Evolutionary conservation across 1,140 invertebrate species (phyloP).

Genomic region (Nautilus pompilius): DNA sequence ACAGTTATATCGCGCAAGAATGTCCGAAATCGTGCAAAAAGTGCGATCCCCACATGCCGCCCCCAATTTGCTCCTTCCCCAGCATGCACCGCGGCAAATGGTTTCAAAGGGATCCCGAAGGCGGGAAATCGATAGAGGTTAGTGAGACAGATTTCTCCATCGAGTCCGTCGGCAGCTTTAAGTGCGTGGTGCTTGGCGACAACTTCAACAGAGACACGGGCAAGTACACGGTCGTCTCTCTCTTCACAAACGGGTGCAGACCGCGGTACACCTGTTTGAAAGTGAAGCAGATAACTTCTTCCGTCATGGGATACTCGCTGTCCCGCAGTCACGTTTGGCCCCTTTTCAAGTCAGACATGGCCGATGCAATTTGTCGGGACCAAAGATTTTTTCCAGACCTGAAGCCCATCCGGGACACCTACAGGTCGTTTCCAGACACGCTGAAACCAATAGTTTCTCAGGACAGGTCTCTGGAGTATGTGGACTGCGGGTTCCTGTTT

Average conservation of each 20-base stretch:
- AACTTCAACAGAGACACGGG: slow-evolving; percentile 11
- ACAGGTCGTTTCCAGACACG: slow-evolving; percentile 18
- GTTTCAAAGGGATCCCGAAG: slow-evolving; percentile 14
- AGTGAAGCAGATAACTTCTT: slow-evolving; percentile 16
- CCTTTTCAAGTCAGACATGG: slow-evolving; percentile 7
- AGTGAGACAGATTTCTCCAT: slow-evolving; percentile 16
- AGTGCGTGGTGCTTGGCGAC: slow-evolving; percentile 25
- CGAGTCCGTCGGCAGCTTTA: slow-evolving; percentile 23
- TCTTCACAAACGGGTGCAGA: slow-evolving; percentile 31
- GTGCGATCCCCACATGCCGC: slow-evolving; percentile 17
- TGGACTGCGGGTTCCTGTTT: slow-evolving; percentile 19
- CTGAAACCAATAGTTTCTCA: slow-evolving; percentile 26
- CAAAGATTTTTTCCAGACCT: slow-evolving; percentile 23
- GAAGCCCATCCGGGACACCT: slow-evolving; percentile 26
- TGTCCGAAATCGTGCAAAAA: slow-evolving; percentile 27
- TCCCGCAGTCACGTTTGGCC: slow-evolving; percentile 31
- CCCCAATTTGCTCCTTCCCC: slow-evolving; percentile 21
- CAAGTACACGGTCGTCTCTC: slow-evolving; percentile 26
- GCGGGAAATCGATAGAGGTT: slow-evolving; percentile 13
- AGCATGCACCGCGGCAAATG: slow-evolving; percentile 17
- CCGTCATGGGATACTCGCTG: slow-evolving; percentile 20
- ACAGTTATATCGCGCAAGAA: slow-evolving; percentile 15
- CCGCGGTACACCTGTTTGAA: slow-evolving; percentile 32
- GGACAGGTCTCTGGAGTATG: not conserved
- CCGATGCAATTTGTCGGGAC: slow-evolving; percentile 15